Conservation (phyloP, 2,797 vertebrate genomes). For the Cryptoblepharus egeriae region DNA sequence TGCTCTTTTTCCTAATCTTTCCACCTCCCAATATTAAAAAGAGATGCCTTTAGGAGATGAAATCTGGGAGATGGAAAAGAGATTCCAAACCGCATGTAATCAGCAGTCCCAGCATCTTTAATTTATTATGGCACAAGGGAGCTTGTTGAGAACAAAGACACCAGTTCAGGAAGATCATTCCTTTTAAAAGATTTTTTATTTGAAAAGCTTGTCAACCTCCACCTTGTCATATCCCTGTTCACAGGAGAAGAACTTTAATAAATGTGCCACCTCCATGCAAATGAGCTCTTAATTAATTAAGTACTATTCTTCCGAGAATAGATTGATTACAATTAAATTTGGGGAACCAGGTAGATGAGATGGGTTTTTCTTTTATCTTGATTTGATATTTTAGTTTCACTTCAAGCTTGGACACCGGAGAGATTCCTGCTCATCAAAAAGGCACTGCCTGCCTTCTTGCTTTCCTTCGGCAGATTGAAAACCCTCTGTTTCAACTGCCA, state of each 20-base stretch:
- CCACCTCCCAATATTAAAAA: no score
- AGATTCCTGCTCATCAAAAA: not conserved
- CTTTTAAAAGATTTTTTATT: conserved; percentile 64
- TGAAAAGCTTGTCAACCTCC: conserved; percentile 71
- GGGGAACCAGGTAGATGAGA: conserved; percentile 28
- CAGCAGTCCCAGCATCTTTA: conserved; percentile 62
- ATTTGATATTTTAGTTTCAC: conserved; percentile 26
- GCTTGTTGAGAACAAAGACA: conserved; percentile 67
- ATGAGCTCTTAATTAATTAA: conserved; percentile 81
- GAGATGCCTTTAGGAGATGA: conserved; percentile 37
- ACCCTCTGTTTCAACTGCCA: not conserved
- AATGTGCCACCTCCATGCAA: conserved; percentile 74
- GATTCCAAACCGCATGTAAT: conserved; percentile 64
- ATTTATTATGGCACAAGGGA: conserved; percentile 64
- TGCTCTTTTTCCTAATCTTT: not conserved
- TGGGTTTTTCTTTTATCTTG: conserved; percentile 16
- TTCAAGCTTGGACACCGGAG: not conserved
- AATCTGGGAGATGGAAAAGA: conserved; percentile 29
- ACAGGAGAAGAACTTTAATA: conserved; percentile 73
- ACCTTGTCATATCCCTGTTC: conserved; percentile 68
- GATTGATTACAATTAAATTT: conserved; percentile 67
- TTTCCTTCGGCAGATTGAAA: no score
- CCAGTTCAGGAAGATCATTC: conserved; percentile 59
- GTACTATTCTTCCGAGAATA: conserved; percentile 69
- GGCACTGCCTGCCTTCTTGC: not conserved